These are phyloP conservation scores for Entomyzon cyanotis DNA, from an alignment of 2,113 vertebrate species.

Conservation along the genomic window DNA sequence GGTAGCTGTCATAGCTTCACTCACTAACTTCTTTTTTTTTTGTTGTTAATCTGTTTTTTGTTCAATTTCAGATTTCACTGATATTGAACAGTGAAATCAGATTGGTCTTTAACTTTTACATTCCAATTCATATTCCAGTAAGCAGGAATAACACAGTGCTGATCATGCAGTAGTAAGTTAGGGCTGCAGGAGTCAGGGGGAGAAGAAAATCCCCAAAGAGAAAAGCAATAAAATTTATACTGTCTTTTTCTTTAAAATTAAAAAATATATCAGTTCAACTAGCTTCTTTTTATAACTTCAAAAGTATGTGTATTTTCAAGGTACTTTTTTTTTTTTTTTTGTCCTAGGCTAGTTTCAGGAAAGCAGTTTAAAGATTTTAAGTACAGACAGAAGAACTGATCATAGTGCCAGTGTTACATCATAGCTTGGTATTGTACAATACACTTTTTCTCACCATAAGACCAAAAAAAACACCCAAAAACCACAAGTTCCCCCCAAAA, in stretches of 20 bases:
- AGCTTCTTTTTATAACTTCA: background rate
- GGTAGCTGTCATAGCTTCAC: background rate
- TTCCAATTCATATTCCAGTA: background rate
- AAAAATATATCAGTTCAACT: background rate
- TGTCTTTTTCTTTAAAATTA: background rate
- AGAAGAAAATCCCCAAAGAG: background rate
- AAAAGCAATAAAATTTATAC: background rate
- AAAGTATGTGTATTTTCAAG: background rate
- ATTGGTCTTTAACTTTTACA: background rate
- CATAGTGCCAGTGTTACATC: background rate
- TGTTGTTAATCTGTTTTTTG: background rate
- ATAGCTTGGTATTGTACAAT: background rate
- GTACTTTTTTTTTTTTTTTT: background rate
- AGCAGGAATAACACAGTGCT: background rate
- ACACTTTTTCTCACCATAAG: background rate
- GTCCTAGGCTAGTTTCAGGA: background rate
- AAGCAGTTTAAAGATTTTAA: background rate
- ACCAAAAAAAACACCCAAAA: background rate
- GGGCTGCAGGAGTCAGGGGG: background rate
- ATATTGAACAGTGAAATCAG: background rate
- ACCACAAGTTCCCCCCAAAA: rapidly evolving
- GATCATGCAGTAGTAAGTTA: background rate
- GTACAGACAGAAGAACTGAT: background rate
- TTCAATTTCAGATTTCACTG: background rate
- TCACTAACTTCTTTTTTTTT: background rate